These are phyloP conservation scores for Epinephelus awoara DNA, from an alignment of 2,797 vertebrate species.

Conservation along the genomic window DNA sequence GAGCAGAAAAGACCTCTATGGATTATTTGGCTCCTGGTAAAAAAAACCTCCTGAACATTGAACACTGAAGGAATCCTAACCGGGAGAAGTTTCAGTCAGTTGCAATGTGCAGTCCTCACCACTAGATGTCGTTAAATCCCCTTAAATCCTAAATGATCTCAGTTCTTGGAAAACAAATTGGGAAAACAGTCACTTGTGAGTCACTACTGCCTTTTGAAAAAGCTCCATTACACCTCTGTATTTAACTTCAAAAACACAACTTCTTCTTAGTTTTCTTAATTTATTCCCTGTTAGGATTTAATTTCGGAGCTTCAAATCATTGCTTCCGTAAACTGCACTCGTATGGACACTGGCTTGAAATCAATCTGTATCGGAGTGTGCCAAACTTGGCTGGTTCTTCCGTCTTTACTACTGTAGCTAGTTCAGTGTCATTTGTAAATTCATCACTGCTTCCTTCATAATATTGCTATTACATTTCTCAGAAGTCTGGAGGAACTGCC, in stretches of 20 bases:
- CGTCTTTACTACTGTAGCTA: too few species aligned
- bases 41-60: too few species aligned
- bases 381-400: too few species aligned
- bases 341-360: background rate
- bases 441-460: background rate
- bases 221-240: background rate
- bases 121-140: too few species aligned
- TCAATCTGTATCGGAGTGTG: background rate
- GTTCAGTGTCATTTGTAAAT: background rate
- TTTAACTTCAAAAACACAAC: background rate
- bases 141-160: too few species aligned
- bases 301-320: conserved; percentile 2
- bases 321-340: background rate
- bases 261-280: background rate
- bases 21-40: too few species aligned
- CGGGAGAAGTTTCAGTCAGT: too few species aligned
- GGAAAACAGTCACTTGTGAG: too few species aligned
- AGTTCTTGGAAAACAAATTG: background rate
- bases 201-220: background rate
- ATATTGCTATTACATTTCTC: background rate
- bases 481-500: background rate
- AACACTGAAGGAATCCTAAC: too few species aligned
- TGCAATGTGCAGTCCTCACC: too few species aligned
- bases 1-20: too few species aligned
- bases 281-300: background rate